Base-by-base conservation (phyloP, 2,113 vertebrate species). In the Delphinapterus leucas region DNA sequence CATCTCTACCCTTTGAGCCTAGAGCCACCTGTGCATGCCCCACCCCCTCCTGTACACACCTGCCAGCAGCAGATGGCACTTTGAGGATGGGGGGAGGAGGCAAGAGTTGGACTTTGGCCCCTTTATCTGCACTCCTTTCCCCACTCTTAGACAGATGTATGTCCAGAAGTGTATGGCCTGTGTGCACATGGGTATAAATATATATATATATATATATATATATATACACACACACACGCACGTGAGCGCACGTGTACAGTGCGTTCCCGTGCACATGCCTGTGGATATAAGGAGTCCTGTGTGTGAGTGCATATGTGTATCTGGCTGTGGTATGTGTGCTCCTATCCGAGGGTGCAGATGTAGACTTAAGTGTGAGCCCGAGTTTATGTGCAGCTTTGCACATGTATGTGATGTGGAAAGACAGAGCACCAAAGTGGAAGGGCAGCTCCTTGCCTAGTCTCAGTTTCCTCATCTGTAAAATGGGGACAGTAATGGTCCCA, bases 231-330 rank as follows among this genome's bases (percentile, higher is more conserved):
- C 2, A 47, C 2, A 11, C 13, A 8, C 14, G 21, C 9, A 13
- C 0, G 5, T 1, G 17, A n/a, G 53, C 31, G 53, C 79, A 68
- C 13, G 0, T 0, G 23, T 25, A 15, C 41, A 28, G 8, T 0
- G 4, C 13, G 23, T 89, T 79, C 25, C 41, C 2, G 0, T 77
- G 44, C 44, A 49, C 25, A 26, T 3, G 8, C 6, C 38, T 60
- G 17, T 28, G 21, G 26, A 33, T 58, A 28, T 0, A 6, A 60
- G 17, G 2, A 1, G 60, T 73, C 73, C 26, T 36, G 36, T 53
- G 28, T 28, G 25, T 8, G 41, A 80, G 58, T 13, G 11, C 38
- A 65, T 13, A 0, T 6, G 23, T 82, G 41, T 74, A 25, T 88
- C 41, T 44, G 36, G 38, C n/a, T 11, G 25, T 86, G 85, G 26